These are phyloP conservation scores for Drosophila greeni DNA, from an alignment of 2,888 invertebrate genomes.

Conservation along the genomic window DNA sequence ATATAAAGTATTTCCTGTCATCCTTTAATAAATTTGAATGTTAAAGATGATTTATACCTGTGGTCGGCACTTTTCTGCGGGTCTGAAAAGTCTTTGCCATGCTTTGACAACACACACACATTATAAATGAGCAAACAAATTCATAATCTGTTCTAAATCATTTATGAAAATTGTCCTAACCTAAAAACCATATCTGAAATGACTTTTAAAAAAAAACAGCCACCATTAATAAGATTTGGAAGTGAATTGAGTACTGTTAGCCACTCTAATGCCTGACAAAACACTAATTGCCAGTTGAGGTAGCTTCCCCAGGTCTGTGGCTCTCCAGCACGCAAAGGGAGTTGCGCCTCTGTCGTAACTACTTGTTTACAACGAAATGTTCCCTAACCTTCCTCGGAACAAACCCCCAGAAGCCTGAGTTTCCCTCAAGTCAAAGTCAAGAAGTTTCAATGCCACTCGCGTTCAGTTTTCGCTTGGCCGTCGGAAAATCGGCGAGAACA, in stretches of 20 bases:
- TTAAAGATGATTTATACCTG: too few relatives aligned
- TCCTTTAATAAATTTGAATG: not conserved
- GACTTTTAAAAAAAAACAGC: conserved; percentile 46
- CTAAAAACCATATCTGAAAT: conserved; percentile 50
- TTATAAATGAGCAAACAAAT: not conserved
- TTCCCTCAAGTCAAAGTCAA: conserved; percentile 15
- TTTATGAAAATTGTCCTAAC: not conserved
- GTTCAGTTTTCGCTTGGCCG: conserved; percentile 37
- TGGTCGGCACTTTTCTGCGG: too few relatives aligned
- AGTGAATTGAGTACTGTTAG: not conserved
- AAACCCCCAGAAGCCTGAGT: not conserved
- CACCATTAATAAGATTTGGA: conserved; percentile 31
- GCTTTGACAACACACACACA: not conserved
- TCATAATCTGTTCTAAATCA: too few relatives aligned
- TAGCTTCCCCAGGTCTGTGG: not conserved
- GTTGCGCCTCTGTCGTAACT: conserved; percentile 7
- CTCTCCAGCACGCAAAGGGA: conserved; percentile 6
- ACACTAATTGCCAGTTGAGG: conserved; percentile 54
- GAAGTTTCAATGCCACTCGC: conserved; percentile 58
- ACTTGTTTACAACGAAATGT: conserved; percentile 46
- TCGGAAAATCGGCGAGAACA: not conserved
- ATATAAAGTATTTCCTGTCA: too few relatives aligned
- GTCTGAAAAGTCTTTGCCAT: not conserved
- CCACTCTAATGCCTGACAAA: conserved; percentile 24
- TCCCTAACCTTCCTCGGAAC: conserved; percentile 3